Evolutionary conservation across 2,797 vertebrate species (phyloP), one percentile per base, ranked within the genome.

Genomic region (Champsocephalus esox): DNA sequence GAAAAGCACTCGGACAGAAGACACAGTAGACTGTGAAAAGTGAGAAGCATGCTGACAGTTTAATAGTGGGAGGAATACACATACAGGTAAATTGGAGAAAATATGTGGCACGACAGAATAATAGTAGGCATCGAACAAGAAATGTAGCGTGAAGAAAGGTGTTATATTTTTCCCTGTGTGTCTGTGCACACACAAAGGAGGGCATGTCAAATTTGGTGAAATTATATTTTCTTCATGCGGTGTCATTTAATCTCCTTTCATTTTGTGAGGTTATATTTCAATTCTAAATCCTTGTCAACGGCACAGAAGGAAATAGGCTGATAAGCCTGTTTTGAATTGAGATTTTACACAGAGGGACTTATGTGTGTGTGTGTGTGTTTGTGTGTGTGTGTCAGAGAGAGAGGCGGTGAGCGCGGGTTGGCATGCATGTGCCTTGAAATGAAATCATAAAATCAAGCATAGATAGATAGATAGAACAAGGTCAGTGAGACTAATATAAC

Each of bases 211-310:
- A 70, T 82, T 51, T 60, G 45, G 63, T 34, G 3, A 61, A 61
- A 65, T 38, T 32, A 0, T 41, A 13, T 43, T 57, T 76, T 71
- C 48, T 64, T n/a, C 44, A 12, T 11, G 8, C 11, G 11, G 11
- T 65, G 64, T 50, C 48, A 72, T 70, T 63, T 77, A 66, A 76
- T 75, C 70, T 61, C 5, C 45, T 58, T 64, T 76, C 62, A 73
- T 77, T 80, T 73, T 54, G 51, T 41, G 48, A 70, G 59, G 55
- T 78, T 80, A 72, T 59, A 70, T 88, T 90, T 88, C 58, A 78
- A 68, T 86, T 87, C 59, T 16, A 21, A 81, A 79, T 87, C 81
- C 88, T 90, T 89, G 87, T 87, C 79, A 89, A 88, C 77, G 54
- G 79, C 81, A 73, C 68, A 83, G 81, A 82, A 81, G 61, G 71